Evolutionary conservation across 2,113 vertebrate genomes (phyloP).

Genomic region (Bubo blakistoni): DNA sequence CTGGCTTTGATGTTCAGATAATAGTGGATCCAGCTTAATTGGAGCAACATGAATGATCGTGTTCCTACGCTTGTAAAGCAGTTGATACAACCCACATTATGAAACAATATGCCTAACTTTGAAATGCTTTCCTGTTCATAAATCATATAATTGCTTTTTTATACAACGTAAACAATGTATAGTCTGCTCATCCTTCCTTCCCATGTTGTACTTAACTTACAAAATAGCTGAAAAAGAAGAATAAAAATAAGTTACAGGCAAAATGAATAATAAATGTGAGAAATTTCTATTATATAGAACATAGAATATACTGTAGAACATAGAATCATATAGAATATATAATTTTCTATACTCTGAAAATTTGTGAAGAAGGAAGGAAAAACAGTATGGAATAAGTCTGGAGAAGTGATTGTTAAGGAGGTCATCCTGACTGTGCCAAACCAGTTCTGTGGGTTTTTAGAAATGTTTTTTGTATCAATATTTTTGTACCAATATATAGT

Average conservation of each 20-base stretch:
- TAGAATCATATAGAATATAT: background rate
- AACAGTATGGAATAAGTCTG: background rate
- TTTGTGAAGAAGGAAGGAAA: background rate
- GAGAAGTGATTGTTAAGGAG: background rate
- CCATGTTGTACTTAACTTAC: background rate
- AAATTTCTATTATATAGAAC: background rate
- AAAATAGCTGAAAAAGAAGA: background rate
- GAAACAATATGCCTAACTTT: background rate
- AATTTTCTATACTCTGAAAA: background rate
- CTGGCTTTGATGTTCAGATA: conserved; percentile 36
- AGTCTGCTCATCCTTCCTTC: background rate
- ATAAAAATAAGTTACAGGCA: background rate
- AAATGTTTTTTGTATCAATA: background rate
- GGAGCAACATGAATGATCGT: background rate
- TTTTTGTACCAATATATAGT: background rate
- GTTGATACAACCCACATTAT: background rate
- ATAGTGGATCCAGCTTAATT: background rate
- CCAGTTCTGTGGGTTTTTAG: background rate
- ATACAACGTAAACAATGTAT: background rate
- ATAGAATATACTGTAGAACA: background rate
- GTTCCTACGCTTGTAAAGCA: conserved; percentile 15
- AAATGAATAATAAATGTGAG: background rate
- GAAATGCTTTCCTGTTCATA: conserved; percentile 20
- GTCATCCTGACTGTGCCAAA: background rate
- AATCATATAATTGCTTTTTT: background rate